Conservation (phyloP, 1,140 invertebrate species). For the Penaeus chinensis region DNA sequence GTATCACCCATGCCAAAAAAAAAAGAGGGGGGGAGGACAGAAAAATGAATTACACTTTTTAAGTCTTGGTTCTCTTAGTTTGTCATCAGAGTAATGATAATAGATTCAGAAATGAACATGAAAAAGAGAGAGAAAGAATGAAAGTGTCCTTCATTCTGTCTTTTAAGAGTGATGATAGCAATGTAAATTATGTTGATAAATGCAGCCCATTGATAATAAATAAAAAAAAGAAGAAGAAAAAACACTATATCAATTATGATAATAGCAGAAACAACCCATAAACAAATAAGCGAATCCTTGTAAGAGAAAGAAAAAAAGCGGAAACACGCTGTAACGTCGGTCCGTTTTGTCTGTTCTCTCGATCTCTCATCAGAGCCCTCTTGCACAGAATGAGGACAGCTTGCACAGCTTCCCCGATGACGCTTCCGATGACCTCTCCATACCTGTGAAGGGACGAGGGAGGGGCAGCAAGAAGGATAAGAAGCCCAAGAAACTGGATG, state of each 20-base stretch:
- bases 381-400: conserved; percentile 50
- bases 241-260: not conserved
- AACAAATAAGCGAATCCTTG: not conserved
- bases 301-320: no score
- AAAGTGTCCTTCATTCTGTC: not conserved
- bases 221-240: not conserved
- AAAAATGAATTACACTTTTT: no score
- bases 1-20: no score
- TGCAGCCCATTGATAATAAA: no score
- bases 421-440: conserved; percentile 44
- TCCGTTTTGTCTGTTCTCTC: not conserved
- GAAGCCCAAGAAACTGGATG: conserved; percentile 62
- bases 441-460: conserved; percentile 37
- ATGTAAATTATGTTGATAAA: no score
- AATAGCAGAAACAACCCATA: not conserved
- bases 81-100: not conserved
- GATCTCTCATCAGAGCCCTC: conserved; percentile 38
- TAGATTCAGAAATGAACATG: no score
- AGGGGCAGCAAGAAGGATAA: conserved; percentile 47
- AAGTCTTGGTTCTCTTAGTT: not conserved
- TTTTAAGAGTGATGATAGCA: no score
- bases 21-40: no score
- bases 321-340: not conserved
- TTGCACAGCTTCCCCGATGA: conserved; percentile 59
- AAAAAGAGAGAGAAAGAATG: not conserved